phyloP scores from a whole-genome alignment of 2,113 vertebrate species.

The Suricata suricatta region DNA sequence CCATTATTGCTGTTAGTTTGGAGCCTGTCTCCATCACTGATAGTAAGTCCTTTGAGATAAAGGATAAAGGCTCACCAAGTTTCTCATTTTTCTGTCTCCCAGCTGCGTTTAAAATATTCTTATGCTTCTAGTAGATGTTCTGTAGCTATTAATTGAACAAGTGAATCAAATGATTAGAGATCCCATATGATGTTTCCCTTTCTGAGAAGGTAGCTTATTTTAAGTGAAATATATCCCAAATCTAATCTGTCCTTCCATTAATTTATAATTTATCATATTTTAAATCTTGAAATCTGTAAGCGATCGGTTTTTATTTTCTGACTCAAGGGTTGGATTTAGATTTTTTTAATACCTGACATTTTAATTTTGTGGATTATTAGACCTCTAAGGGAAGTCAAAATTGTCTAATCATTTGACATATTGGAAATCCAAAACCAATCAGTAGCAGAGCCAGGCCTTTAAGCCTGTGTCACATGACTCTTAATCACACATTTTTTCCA shows the following conservation, averaged over 20 bases:
- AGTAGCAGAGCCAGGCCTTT: background rate
- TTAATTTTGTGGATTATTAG: slow-evolving; percentile 29
- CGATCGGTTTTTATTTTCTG: slow-evolving; percentile 13
- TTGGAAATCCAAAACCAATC: background rate
- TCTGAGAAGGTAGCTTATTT: background rate
- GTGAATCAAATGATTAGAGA: background rate
- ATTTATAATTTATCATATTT: background rate
- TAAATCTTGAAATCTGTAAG: slow-evolving; percentile 18
- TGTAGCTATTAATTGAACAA: background rate
- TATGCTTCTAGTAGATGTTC: background rate
- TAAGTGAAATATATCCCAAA: background rate
- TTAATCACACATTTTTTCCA: background rate
- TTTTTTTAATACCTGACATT: slow-evolving; percentile 12
- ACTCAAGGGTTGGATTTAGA: background rate
- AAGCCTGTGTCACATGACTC: background rate
- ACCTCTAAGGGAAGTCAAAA: background rate
- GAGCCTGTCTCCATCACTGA: background rate
- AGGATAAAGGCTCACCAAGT: background rate
- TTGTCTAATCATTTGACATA: background rate
- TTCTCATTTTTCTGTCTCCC: background rate
- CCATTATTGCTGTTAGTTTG: background rate
- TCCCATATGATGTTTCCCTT: background rate
- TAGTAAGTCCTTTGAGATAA: background rate
- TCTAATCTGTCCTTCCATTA: background rate
- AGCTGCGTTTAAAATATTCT: background rate